Conservation (phyloP, 2,888 invertebrate species). For the Melitaea athalia region DNA sequence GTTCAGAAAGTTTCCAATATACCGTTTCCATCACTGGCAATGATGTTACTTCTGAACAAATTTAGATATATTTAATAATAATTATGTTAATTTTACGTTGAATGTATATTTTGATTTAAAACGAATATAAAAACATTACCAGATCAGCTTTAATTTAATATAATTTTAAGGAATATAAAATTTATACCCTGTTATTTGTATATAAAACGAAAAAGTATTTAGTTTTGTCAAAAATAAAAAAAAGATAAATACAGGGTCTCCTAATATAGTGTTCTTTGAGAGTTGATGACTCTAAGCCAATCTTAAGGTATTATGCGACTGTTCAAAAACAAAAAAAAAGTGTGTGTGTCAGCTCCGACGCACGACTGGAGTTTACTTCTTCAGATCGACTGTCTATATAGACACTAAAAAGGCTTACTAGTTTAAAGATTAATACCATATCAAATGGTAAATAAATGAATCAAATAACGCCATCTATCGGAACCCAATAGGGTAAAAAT, state of each 20-base stretch:
- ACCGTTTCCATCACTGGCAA: not conserved
- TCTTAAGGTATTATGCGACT: constrained; percentile 39
- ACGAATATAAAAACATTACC: constrained; percentile 54
- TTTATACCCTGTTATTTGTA: constrained; percentile 25
- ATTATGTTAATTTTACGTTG: not conserved
- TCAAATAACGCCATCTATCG: too few species aligned
- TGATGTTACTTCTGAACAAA: not conserved
- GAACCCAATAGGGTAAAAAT: too few species aligned
- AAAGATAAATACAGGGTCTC: constrained; percentile 53
- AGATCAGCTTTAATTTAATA: constrained; percentile 60
- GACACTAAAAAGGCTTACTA: too few species aligned
- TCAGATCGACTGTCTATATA: too few species aligned
- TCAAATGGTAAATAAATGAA: too few species aligned
- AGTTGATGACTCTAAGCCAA: constrained; percentile 36
- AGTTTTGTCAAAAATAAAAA: constrained; percentile 56
- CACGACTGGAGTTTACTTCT: too few species aligned
- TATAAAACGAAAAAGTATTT: constrained; percentile 18
- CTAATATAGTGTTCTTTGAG: constrained; percentile 46
- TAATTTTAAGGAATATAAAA: constrained; percentile 21
- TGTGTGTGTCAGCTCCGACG: too few species aligned
- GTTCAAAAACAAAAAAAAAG: constrained; percentile 11
- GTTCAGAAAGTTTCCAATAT: too few species aligned
- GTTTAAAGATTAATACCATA: too few species aligned
- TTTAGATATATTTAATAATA: not conserved
- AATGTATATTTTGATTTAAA: constrained; percentile 16